A percentile compares a stretch with the other conserved stretches of the same genome.
Evolutionary conservation across 2,113 vertebrate genomes (phyloP).

Genomic region (Hylia prasina): DNA sequence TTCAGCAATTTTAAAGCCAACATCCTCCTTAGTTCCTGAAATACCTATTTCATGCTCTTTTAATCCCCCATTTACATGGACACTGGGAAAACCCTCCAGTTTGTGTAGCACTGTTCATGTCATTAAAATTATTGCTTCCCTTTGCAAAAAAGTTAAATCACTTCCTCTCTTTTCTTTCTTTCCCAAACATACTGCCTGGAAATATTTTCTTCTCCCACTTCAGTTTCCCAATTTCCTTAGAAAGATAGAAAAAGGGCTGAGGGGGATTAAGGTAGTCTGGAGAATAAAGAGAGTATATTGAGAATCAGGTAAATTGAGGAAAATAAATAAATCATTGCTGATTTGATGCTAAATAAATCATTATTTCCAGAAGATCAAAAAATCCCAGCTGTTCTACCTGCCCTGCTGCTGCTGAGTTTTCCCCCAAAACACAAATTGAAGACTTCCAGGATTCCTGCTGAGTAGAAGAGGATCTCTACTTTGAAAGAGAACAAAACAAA

Average conservation of each 20-base stretch:
- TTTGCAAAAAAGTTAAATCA: neutral
- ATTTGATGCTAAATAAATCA: neutral
- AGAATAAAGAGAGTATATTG: neutral
- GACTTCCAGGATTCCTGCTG: neutral
- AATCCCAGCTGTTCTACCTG: neutral
- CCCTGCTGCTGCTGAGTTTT: neutral
- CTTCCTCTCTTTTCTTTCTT: neutral
- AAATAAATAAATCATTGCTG: neutral
- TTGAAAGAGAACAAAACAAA: neutral
- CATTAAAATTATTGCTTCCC: neutral
- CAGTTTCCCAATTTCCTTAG: neutral
- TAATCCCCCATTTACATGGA: neutral
- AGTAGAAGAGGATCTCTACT: neutral
- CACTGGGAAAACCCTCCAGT: neutral
- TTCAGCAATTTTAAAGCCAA: neutral
- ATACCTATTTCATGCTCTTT: neutral
- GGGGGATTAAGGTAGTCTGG: neutral
- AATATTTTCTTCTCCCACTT: neutral
- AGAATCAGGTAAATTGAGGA: neutral
- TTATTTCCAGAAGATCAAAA: conserved; percentile 6
- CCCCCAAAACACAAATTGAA: neutral
- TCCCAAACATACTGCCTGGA: neutral
- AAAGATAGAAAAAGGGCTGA: neutral
- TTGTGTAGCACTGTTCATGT: neutral
- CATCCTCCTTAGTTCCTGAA: neutral